Conservation (phyloP, 2,888 invertebrate genomes). For the Cataglyphis albicans region DNA sequence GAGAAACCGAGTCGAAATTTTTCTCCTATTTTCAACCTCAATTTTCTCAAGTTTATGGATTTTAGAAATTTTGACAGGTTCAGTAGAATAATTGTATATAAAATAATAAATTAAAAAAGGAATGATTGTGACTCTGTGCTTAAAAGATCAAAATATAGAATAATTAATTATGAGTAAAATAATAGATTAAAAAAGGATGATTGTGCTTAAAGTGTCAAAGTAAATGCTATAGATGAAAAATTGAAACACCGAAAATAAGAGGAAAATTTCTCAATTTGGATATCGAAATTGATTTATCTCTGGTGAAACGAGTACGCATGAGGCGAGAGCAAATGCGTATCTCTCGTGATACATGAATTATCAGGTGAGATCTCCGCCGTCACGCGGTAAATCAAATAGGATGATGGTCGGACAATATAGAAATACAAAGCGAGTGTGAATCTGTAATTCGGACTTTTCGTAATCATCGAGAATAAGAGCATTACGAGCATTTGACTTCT, state of each 20-base stretch:
- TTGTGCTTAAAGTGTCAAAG: no score
- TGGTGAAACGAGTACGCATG: conserved; percentile 50
- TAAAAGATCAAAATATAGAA: no score
- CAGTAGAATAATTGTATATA: neutral
- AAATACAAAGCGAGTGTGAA: conserved; percentile 73
- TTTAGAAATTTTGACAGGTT: neutral
- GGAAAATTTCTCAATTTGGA: neutral
- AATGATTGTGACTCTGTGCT: no score
- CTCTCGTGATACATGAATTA: conserved; percentile 78
- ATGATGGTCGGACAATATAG: conserved; percentile 71
- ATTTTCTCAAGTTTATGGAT: neutral
- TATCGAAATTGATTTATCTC: conserved; percentile 70
- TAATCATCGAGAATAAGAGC: conserved; percentile 71
- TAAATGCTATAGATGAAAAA: no score
- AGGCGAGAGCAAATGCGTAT: conserved; percentile 70
- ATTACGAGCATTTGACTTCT: conserved; percentile 52
- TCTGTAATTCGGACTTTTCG: conserved; percentile 70
- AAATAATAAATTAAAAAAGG: neutral
- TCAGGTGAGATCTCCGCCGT: conserved; percentile 76
- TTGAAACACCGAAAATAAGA: neutral
- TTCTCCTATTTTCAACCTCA: neutral
- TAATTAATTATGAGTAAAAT: neutral
- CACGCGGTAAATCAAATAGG: conserved; percentile 78
- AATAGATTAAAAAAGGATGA: neutral
- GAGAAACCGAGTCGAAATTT: neutral